Percentiles rank a stretch among this genome's conserved stretches.
These are phyloP conservation scores for Trachymyrmex septentrionalis DNA, from an alignment of 1,140 invertebrate genomes.

Conservation along the genomic window DNA sequence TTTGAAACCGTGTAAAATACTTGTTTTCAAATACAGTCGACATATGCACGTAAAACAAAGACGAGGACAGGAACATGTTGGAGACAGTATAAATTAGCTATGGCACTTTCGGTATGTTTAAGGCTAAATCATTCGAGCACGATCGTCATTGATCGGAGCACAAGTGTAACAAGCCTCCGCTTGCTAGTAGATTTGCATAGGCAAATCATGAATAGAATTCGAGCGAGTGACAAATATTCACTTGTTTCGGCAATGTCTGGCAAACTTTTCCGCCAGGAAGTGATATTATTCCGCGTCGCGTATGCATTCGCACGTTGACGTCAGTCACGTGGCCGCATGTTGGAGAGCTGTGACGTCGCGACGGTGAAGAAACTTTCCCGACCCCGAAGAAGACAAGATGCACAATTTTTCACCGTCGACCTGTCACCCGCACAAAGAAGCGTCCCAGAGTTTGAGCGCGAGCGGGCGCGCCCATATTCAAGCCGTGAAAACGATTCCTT, in stretches of 20 bases:
- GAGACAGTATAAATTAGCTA: no score
- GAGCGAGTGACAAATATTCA: neutral
- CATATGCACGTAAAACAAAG: no score
- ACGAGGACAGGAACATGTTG: no score
- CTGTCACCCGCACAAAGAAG: constrained; percentile 68
- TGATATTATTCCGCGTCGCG: neutral
- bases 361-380: constrained; percentile 38
- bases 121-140: neutral
- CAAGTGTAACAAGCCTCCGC: neutral
- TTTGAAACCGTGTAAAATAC: no score
- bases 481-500: constrained; percentile 63
- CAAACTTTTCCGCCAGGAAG: neutral
- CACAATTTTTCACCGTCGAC: constrained; percentile 69
- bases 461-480: constrained; percentile 48
- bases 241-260: neutral
- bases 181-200: neutral
- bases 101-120: no score
- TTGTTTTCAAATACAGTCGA: no score
- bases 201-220: neutral
- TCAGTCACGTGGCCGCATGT: constrained; percentile 1
- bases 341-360: constrained; percentile 5
- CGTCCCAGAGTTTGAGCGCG: constrained; percentile 31
- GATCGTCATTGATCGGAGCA: neutral
- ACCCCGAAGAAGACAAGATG: constrained; percentile 20
- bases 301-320: neutral